phyloP scores from a whole-genome alignment of 2,888 invertebrate species.

The Acanthoscelides obtectus region DNA sequence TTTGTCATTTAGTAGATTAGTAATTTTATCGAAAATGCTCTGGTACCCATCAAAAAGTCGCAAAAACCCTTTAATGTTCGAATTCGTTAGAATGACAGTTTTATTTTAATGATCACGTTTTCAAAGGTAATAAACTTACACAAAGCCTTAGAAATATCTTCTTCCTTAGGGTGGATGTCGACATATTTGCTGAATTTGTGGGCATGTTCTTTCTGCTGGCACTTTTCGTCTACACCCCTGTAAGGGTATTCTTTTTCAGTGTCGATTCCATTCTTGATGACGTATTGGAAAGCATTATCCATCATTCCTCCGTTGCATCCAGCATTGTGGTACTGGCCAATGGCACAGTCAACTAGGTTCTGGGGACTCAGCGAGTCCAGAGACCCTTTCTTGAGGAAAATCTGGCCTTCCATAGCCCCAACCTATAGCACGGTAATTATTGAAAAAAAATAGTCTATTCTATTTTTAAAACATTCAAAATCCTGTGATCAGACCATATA shows the following conservation, averaged over 20 bases:
- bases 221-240: constrained; percentile 11
- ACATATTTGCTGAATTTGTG: constrained; percentile 1
- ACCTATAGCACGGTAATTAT: no score
- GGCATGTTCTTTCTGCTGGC: background rate
- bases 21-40: no score
- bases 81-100: no score
- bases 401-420: constrained; percentile 53
- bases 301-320: constrained; percentile 52
- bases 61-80: no score
- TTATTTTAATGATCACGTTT: no score
- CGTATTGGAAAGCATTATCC: constrained; percentile 48
- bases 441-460: no score
- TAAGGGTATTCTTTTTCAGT: constrained; percentile 53
- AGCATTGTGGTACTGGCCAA: constrained; percentile 43
- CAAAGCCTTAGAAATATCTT: constrained; percentile 2
- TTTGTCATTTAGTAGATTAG: no score
- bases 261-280: constrained; percentile 51
- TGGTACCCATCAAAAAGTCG: no score
- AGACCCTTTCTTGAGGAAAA: constrained; percentile 47
- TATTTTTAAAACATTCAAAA: no score
- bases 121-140: constrained; percentile 3
- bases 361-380: constrained; percentile 52
- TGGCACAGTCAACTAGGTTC: constrained; percentile 52
- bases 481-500: no score
- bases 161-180: background rate